Base-by-base conservation (phyloP, 2,797 vertebrate species). In the Hephaestus fuliginosus region DNA sequence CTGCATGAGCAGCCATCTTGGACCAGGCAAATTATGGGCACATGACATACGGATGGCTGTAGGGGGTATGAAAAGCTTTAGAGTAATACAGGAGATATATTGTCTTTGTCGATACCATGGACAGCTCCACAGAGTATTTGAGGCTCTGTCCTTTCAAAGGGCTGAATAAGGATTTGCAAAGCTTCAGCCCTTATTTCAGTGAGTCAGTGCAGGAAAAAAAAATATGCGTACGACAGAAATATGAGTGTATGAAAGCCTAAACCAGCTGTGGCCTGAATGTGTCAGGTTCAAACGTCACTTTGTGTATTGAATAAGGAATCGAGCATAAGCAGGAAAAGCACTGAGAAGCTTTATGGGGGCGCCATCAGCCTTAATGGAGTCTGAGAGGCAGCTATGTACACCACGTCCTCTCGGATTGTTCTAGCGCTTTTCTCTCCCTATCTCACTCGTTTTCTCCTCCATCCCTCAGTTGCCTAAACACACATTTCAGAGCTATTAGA, bases 191-290 rank as follows among this genome's bases (percentile, higher is more conserved):
- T 78, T 78, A 80, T 85, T 86, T 80, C 70, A 79, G 67, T 67
- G 78, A 89, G 70, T 84, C 85, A 80, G 58, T 74, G 85, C 55
- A 70, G 49, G 11, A n/a, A 71, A 33, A 44, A 58, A 44, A 56
- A 64, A 81, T 68, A 76, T 80, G 84, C 33, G n/a, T 80, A 77
- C 25, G 46, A 92, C 86, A 90, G 74, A 79, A 87, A 86, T 89
- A 84, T 74, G 79, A 81, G 80, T 36, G 78, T 81, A 76, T 88
- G 80, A 85, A 87, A 93, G 82, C 84, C 64, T 87, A 89, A 91
- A 93, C 83, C 86, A 91, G 87, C 84, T 80, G 72, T 92, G 91
- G 83, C 91, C 92, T 92, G 85, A 93, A 92, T 94, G 88, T 93
- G 92, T 94, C 92, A 93, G 84, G 89, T 90, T 87, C 89, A 92